A percentile compares a stretch with the other conserved stretches of the same genome.
Conservation (phyloP, 2,888 invertebrate species). For the Deladenus siricidicola region DNA sequence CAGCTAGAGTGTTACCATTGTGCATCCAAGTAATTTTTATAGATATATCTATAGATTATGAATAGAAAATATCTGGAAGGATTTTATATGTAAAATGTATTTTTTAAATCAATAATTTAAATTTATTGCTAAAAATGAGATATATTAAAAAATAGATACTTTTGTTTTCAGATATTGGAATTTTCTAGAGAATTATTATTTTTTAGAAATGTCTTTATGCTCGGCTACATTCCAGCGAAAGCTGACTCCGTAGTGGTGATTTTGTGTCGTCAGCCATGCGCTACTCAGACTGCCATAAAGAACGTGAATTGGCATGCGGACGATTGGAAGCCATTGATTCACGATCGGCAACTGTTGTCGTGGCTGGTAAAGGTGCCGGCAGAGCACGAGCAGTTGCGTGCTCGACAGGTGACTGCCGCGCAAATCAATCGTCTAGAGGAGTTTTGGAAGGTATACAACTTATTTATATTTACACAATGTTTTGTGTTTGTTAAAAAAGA, state of each 20-base stretch:
- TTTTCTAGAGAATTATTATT: background rate
- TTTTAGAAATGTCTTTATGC: conserved; percentile 76
- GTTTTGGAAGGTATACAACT: conserved; percentile 79
- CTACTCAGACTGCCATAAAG: conserved; percentile 88
- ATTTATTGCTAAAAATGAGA: background rate
- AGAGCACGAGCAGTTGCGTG: conserved; percentile 87
- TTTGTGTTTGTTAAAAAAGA: no score
- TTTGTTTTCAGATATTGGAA: background rate
- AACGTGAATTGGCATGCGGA: conserved; percentile 83
- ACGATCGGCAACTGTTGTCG: conserved; percentile 85
- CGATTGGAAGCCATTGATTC: conserved; percentile 61
- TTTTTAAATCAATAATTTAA: background rate
- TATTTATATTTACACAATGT: no score
- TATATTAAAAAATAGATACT: conserved; percentile 1
- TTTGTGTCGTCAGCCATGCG: conserved; percentile 93
- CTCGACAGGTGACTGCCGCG: conserved; percentile 89
- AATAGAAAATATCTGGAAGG: no score
- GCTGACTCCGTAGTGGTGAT: conserved; percentile 57
- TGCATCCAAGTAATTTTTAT: conserved; percentile 65
- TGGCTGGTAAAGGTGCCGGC: conserved; percentile 97
- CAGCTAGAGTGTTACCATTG: conserved; percentile 88
- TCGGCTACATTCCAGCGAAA: conserved; percentile 98
- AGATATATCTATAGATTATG: background rate
- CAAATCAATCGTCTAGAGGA: conserved; percentile 97
- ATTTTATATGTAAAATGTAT: no score